Conservation (phyloP, 2,113 vertebrate species). For the Xenopus tropicalis region UCB_Xtro_10.0 CM004446.2:110601501-110602000, state of each 20-base stretch:
- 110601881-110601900: constrained; percentile 27
- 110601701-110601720: constrained; percentile 49
- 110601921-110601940: constrained; percentile 10
- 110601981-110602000: constrained; percentile 24
- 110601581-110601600: constrained; percentile 49
- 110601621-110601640: constrained; percentile 52
- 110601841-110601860: background rate
- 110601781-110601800: constrained; percentile 28
- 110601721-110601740: constrained; percentile 43
- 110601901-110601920: constrained; percentile 12
- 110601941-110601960: constrained; percentile 18
- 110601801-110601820: constrained; percentile 20
- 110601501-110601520: constrained; percentile 8
- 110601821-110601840: constrained; percentile 6
- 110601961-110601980: constrained; percentile 39
- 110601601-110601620: constrained; percentile 52
- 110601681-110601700: constrained; percentile 47
- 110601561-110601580: constrained; percentile 47
- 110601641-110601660: constrained; percentile 60
- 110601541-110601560: constrained; percentile 55
- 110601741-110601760: constrained; percentile 42
- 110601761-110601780: constrained; percentile 21
- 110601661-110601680: constrained; percentile 47
- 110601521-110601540: constrained; percentile 44
- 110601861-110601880: background rate